phyloP scores from a whole-genome alignment of 2,888 invertebrate genomes.

The Drosophila leonis region DNA sequence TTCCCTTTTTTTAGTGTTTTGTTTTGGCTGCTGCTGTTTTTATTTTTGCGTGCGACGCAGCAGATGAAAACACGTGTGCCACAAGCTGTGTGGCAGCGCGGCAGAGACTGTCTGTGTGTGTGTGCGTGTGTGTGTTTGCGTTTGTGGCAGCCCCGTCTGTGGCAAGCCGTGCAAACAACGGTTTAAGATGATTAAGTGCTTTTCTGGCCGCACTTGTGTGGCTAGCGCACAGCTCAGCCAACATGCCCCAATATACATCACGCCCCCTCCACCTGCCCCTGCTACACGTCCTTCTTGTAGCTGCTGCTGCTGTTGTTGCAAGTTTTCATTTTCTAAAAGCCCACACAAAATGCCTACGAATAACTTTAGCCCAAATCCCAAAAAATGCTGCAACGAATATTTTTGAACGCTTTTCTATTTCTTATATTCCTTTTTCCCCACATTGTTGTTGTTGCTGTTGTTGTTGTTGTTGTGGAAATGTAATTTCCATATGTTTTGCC shows the following conservation, averaged over 20 bases:
- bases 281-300: not conserved
- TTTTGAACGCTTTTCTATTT: constrained; percentile 30
- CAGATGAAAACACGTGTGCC: constrained; percentile 64
- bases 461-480: constrained; percentile 52
- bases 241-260: constrained; percentile 13
- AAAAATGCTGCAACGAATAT: constrained; percentile 66
- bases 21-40: constrained; percentile 22
- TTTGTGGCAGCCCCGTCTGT: constrained; percentile 65
- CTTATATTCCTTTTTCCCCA: constrained; percentile 9
- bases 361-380: constrained; percentile 47
- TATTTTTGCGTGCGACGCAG: constrained; percentile 69
- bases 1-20: constrained; percentile 17
- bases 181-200: constrained; percentile 81
- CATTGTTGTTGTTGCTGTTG: constrained; percentile 13
- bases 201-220: constrained; percentile 75
- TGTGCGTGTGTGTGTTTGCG: constrained; percentile 19
- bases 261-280: not conserved
- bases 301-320: constrained; percentile 53
- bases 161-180: constrained; percentile 77
- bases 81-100: constrained; percentile 35
- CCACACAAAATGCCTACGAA: constrained; percentile 51
- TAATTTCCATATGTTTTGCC: constrained; percentile 75
- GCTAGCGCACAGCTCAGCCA: constrained; percentile 55
- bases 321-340: constrained; percentile 77
- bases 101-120: constrained; percentile 28